Conservation (phyloP, 2,113 vertebrate genomes). For the Vireo altiloquus region DNA sequence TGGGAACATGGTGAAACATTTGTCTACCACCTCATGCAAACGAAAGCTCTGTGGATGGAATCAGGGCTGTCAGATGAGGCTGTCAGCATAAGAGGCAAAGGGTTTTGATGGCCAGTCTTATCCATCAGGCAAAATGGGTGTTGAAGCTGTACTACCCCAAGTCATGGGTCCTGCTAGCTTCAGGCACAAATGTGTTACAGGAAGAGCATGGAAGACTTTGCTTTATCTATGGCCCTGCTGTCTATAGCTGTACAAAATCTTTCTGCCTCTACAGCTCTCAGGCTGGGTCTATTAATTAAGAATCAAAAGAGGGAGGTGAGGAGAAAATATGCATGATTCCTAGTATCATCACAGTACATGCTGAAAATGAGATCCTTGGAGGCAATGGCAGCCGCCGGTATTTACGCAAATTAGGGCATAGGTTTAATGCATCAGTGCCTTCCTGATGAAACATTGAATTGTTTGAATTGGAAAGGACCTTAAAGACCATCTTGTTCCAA, state of each 20-base stretch:
- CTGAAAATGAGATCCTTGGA: conserved; percentile 37
- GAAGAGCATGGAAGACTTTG: neutral
- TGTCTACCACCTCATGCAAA: neutral
- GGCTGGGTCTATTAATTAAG: neutral
- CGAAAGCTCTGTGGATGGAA: neutral
- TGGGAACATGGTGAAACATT: neutral
- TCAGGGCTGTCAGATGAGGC: neutral
- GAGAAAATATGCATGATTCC: neutral
- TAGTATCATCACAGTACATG: neutral
- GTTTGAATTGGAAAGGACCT: neutral
- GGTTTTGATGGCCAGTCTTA: neutral
- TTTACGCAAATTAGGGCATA: conserved; percentile 24
- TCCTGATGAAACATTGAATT: neutral
- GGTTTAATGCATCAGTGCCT: conserved; percentile 9
- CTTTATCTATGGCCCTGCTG: neutral
- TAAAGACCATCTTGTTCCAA: neutral
- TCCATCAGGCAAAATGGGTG: neutral
- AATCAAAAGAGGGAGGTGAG: neutral
- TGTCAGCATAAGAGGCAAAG: neutral
- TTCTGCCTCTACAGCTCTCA: neutral
- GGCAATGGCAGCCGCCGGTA: neutral
- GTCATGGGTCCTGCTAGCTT: neutral
- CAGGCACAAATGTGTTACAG: accelerated
- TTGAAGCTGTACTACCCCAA: neutral
- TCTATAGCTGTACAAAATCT: neutral